Percentiles rank a stretch among this genome's conserved stretches.
Evolutionary conservation across 2,113 vertebrate species (phyloP).

Genomic region (Grallaria varia): DNA sequence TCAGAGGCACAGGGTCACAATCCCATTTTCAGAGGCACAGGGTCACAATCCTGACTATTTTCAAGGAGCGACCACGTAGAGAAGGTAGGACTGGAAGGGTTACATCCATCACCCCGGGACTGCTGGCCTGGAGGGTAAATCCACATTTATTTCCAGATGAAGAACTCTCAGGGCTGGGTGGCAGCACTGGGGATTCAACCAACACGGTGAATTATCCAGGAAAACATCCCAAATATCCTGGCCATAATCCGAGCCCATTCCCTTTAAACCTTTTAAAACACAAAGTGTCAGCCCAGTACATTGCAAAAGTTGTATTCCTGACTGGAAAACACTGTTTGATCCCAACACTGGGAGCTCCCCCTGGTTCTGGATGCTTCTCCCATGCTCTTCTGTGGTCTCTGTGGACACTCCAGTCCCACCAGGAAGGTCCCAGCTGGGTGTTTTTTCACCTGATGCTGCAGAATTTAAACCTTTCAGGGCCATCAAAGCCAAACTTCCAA

Average conservation of each 20-base stretch:
- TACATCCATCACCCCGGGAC: fast-evolving
- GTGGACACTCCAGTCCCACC: background rate
- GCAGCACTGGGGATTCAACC: background rate
- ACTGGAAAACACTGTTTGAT: background rate
- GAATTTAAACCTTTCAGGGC: background rate
- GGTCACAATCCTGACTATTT: background rate
- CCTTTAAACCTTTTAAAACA: background rate
- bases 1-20: background rate
- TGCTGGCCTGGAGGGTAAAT: background rate
- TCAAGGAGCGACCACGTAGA: fast-evolving
- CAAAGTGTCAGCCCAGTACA: background rate
- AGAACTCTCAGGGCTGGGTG: background rate
- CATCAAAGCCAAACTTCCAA: background rate
- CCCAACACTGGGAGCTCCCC: background rate
- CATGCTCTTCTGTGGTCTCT: background rate
- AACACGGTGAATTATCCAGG: background rate
- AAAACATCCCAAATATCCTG: background rate
- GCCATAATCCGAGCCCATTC: background rate
- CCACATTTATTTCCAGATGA: background rate
- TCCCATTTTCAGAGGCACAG: background rate
- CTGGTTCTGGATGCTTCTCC: background rate
- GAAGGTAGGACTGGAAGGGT: background rate
- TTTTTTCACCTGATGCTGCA: background rate
- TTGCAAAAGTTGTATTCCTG: background rate
- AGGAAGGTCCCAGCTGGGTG: background rate